Conservation (phyloP, 2,888 invertebrate species). For the Galerucella pusilla region DNA sequence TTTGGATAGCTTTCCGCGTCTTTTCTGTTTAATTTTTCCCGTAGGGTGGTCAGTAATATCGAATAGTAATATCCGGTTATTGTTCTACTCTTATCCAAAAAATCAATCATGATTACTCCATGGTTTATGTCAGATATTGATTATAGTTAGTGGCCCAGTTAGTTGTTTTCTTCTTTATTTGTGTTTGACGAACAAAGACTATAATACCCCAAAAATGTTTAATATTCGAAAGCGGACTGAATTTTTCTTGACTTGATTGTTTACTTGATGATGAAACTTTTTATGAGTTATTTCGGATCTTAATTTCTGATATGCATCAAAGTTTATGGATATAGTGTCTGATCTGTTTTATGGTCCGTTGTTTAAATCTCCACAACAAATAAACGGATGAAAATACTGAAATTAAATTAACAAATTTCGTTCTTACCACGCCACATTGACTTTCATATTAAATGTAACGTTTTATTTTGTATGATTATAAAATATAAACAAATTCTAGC, state of each 20-base stretch:
- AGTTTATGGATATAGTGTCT: neutral
- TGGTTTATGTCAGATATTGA: neutral
- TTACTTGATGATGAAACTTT: neutral
- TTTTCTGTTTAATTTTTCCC: too few relatives aligned
- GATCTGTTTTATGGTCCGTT: neutral
- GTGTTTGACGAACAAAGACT: neutral
- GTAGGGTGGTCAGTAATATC: too few relatives aligned
- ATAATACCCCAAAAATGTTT: neutral
- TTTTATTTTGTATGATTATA: neutral
- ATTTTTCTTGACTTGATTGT: neutral
- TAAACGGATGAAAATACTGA: neutral
- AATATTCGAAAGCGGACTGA: neutral
- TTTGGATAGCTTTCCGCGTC: too few relatives aligned
- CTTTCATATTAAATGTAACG: neutral
- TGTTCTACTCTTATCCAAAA: too few relatives aligned
- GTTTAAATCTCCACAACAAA: neutral
- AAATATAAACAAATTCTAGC: neutral
- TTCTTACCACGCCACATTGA: neutral
- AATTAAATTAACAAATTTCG: neutral
- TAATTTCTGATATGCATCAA: neutral
- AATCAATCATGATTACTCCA: too few relatives aligned
- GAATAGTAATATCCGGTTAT: too few relatives aligned
- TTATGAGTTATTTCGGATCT: neutral
- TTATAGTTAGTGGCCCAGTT: neutral
- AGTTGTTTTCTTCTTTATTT: neutral